Base-by-base conservation (phyloP, 1,140 invertebrate genomes). In the Lordiphosa mommai region DNA sequence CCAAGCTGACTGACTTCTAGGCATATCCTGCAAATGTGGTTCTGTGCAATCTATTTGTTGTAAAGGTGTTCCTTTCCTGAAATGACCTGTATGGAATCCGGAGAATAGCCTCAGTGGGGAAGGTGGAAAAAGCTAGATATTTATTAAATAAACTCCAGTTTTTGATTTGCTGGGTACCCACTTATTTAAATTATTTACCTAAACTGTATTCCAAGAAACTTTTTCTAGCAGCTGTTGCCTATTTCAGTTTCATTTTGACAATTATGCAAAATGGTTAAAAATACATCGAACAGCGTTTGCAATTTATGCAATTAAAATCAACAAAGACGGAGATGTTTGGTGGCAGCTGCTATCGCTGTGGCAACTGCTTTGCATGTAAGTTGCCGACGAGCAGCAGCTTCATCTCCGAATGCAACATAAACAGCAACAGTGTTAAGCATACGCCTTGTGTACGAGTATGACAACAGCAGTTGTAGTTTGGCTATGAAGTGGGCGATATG, bases 241-340 rank as follows among this genome's bases (percentile, higher is more conserved):
- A n/a, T n/a, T n/a, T 23, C 2, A 20, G 0, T 23, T 23, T 5
- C 4, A 20, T 23, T 23, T 23, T 4, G 20, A 23, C 20, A 23
- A 23, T 23, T 74, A 77, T 72, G 64, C 63, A 77, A 77, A 77
- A 49, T 43, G 68, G 53, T 50, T 60, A 69, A 59, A 79, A 64
- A 64, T 51, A 72, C 63, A 77, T 69, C 50, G 73, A 69, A 57
- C 58, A 57, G 57, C 41, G 43, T 48, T 60, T 44, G 14, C 38
- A 79, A 68, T 72, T 68, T 79, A 72, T 79, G 73, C 73, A 57
- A 44, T 77, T 57, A 53, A 49, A 57, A 72, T 61, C 49, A 65
- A 48, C 34, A 48, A 38, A 32, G 30, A 14, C 17, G 2, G 32
- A 17, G 13, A 36, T 34, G 48, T 52, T 65, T 29, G 52, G 55